Conservation (phyloP, 2,797 vertebrate genomes). For the Thamnophis elegans region DNA sequence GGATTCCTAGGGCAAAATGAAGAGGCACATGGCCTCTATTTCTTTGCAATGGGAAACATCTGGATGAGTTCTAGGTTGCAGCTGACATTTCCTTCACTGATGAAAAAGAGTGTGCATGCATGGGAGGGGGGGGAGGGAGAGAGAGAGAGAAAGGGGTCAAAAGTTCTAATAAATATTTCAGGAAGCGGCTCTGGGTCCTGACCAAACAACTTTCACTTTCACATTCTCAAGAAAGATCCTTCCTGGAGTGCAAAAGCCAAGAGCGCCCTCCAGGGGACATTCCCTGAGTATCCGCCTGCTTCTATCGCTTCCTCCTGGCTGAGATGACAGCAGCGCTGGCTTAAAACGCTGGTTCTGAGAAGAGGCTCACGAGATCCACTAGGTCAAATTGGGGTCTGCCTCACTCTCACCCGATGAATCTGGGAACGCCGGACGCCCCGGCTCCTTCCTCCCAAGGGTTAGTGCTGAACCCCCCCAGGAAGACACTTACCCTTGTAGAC, state of each 20-base stretch:
- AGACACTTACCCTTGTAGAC: slow-evolving; percentile 95
- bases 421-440: too few species aligned
- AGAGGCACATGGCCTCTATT: not conserved
- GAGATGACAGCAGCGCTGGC: not conserved
- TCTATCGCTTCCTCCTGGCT: not conserved
- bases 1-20: not conserved
- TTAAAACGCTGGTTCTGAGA: not conserved
- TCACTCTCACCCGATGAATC: not conserved
- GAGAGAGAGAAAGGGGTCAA: not conserved
- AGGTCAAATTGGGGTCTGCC: not conserved
- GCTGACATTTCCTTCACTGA: not conserved
- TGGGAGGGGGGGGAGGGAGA: not conserved
- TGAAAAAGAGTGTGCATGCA: not conserved
- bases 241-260: not conserved
- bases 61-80: not conserved
- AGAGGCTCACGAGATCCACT: not conserved
- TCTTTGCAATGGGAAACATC: not conserved
- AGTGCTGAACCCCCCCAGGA: not conserved
- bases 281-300: not conserved
- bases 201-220: not conserved
- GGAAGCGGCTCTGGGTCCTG: not conserved
- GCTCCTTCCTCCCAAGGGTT: not conserved
- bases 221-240: not conserved
- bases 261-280: slow-evolving; percentile 7
- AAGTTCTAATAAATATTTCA: not conserved